Base-by-base conservation (phyloP, 2,888 invertebrate species). In the Archips xylosteana region DNA sequence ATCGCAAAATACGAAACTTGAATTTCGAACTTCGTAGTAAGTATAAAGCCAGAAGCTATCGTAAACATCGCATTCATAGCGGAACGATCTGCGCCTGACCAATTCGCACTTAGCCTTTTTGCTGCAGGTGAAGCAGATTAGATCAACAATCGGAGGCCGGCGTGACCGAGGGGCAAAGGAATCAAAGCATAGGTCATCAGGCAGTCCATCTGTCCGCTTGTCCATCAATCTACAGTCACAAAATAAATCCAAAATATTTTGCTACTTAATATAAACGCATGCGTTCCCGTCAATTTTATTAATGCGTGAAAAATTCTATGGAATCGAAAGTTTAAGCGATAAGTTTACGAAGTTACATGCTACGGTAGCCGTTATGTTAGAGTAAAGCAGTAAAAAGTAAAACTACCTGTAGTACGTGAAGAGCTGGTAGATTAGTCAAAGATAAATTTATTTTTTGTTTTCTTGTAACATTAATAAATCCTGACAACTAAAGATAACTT, bases 31-130 rank as follows among this genome's bases (percentile, higher is more conserved):
- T 23, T 23, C 0, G 23, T 23, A 23, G 23, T 23, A 23, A 23
- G 23, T 23, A 23, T 23, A 23, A 23, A 23, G 10, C 42, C 59
- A 54, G 15, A 15, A 23, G 15, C 15, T 54, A 54, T 54, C 54
- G 54, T 23, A 54, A 54, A 54, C 23, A 54, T 23, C 54, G 54
- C 15, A 45, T 51, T 51, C n/a, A 2, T 23, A 54, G 54, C 23
- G 54, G 54, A 54, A 54, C 54, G 15, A 5, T 12, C 57, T 39
- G 68, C 59, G 49, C 73, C 63, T 69, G 59, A 59, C 68, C 12
- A 69, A 73, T 64, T 42, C 32, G 36, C 23, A 47, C 39, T 49
- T 64, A 65, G n/a, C 36, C 64, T 65, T 64, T 68, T 72, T 72
- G 71, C 65, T 47, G 5, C 62, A 23, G 62, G 47, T 49, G 47